Percentiles rank a stretch among this genome's conserved stretches.
phyloP scores from a whole-genome alignment of 2,113 vertebrate species.

The Sebastes schlegelii region DNA sequence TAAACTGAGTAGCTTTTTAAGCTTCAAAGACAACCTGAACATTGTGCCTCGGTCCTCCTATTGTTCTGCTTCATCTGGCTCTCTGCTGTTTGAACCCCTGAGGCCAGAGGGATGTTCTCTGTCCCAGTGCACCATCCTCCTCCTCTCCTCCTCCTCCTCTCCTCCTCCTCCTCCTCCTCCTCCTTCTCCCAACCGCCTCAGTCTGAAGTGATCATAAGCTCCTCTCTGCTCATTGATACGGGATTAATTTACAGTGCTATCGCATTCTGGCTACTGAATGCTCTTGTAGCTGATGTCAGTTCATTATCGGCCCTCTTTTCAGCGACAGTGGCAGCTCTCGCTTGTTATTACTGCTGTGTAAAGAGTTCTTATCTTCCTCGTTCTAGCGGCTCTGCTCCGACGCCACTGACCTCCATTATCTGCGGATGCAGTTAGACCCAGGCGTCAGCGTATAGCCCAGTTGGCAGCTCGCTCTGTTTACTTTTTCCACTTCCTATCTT shows the following conservation, averaged over 20 bases:
- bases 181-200: background rate
- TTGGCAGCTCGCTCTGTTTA: constrained; percentile 64
- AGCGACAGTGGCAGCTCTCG: background rate
- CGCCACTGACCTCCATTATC: constrained; percentile 72
- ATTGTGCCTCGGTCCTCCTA: constrained; percentile 28
- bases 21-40: constrained; percentile 27
- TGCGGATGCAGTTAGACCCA: constrained; percentile 67
- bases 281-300: constrained; percentile 12
- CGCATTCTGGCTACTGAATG: constrained; percentile 3
- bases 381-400: constrained; percentile 50
- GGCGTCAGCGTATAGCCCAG: constrained; percentile 49
- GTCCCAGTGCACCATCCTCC: constrained; percentile 42
- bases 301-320: constrained; percentile 10
- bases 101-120: constrained; percentile 54
- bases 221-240: constrained; percentile 12
- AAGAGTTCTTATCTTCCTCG: constrained; percentile 70
- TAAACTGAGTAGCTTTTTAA: background rate
- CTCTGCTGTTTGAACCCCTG: constrained; percentile 66
- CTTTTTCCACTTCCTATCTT: constrained; percentile 67
- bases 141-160: constrained; percentile 17
- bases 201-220: constrained; percentile 43
- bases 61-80: constrained; percentile 58
- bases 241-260: background rate
- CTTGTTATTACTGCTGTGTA: constrained; percentile 62
- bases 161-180: constrained; percentile 17